A percentile compares a stretch with the other conserved stretches of the same genome.
These are phyloP conservation scores for Caloenas nicobarica DNA, from an alignment of 2,113 vertebrate species.

Conservation along the genomic window DNA sequence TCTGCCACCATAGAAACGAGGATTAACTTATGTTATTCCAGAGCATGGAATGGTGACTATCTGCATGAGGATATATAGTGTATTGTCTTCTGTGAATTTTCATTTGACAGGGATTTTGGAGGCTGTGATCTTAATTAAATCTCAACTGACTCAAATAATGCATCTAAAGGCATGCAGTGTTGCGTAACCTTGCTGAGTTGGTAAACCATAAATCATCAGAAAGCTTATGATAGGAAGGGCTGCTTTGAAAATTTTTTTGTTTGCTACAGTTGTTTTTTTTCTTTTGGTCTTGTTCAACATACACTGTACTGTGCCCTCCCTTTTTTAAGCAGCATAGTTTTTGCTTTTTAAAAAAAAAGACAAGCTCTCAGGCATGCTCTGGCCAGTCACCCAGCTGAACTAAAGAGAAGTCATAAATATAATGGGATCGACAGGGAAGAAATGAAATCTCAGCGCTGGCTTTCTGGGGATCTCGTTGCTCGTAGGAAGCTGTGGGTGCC, in stretches of 20 bases:
- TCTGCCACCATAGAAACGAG: slow-evolving; percentile 91
- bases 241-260: slow-evolving; percentile 68
- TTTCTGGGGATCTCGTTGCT: not conserved
- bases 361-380: slow-evolving; percentile 38
- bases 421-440: slow-evolving; percentile 56
- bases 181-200: slow-evolving; percentile 85
- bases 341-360: slow-evolving; percentile 8
- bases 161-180: slow-evolving; percentile 86
- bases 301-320: not conserved
- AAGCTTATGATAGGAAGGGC: slow-evolving; percentile 76
- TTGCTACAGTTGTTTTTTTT: slow-evolving; percentile 65
- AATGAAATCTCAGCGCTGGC: slow-evolving; percentile 42
- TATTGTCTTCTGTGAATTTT: slow-evolving; percentile 92
- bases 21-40: slow-evolving; percentile 88
- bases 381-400: slow-evolving; percentile 58
- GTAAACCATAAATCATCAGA: slow-evolving; percentile 86
- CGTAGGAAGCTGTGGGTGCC: not conserved
- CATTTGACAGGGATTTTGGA: slow-evolving; percentile 92
- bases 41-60: slow-evolving; percentile 88
- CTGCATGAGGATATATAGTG: slow-evolving; percentile 83
- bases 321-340: slow-evolving; percentile 38
- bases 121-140: slow-evolving; percentile 98
- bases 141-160: slow-evolving; percentile 90
- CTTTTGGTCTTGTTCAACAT: slow-evolving; percentile 29
- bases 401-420: slow-evolving; percentile 44